Evolutionary conservation across 2,113 vertebrate genomes (phyloP).

Genomic region (Parus major): DNA sequence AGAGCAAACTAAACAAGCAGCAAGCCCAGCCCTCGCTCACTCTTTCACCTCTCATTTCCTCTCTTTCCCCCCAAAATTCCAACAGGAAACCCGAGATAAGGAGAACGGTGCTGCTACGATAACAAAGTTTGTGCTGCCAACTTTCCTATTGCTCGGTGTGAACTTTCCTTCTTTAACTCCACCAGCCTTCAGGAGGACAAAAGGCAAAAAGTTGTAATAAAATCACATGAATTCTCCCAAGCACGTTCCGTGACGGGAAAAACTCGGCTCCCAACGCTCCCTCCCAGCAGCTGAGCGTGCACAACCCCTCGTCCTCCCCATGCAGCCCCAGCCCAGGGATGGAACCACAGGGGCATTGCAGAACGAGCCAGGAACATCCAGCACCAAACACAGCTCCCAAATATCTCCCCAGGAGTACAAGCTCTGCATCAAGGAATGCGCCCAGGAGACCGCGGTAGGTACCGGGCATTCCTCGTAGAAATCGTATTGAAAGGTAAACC

Average conservation of each 20-base stretch:
- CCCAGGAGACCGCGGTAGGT: rapidly evolving
- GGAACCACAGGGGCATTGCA: neutral
- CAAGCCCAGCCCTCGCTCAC: neutral
- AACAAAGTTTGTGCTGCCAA: constrained; percentile 10
- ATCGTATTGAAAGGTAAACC: neutral
- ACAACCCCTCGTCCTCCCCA: neutral
- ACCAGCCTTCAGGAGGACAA: neutral
- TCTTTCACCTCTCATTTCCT: neutral
- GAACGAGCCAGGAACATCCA: rapidly evolving
- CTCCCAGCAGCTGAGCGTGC: neutral
- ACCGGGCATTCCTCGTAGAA: neutral
- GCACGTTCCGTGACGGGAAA: rapidly evolving
- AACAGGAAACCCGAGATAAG: neutral
- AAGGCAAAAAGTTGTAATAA: neutral
- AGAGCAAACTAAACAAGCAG: neutral
- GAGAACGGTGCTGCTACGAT: rapidly evolving
- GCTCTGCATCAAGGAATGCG: neutral
- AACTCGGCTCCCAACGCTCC: rapidly evolving
- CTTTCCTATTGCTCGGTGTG: neutral
- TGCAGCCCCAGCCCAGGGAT: neutral
- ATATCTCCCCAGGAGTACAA: neutral
- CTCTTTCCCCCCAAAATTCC: neutral
- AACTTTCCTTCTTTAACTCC: neutral
- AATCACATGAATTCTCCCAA: neutral
- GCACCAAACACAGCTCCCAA: rapidly evolving